These are phyloP conservation scores for Heliconius nattereri DNA, from an alignment of 1,140 invertebrate genomes.

Conservation along the genomic window DNA sequence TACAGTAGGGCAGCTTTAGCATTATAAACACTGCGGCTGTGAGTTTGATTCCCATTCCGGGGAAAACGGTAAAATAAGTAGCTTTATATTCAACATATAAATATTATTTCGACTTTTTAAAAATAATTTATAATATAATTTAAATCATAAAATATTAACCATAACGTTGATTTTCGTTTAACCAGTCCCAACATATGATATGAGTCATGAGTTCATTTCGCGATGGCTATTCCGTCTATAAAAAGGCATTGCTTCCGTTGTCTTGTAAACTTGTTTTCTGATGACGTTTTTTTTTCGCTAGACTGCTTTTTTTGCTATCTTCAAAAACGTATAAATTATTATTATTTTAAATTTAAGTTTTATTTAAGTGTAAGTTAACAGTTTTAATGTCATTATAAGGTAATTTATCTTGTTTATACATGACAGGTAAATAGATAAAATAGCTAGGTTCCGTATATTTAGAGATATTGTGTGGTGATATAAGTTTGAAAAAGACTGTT, in stretches of 20 bases:
- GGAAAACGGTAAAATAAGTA: background rate
- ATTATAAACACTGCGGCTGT: too few relatives aligned
- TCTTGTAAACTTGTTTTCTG: background rate
- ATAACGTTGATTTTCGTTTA: background rate
- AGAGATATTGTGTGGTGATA: too few relatives aligned
- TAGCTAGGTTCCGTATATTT: too few relatives aligned
- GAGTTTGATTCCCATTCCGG: too few relatives aligned
- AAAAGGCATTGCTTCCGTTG: constrained; percentile 27
- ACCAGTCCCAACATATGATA: background rate
- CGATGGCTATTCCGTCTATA: constrained; percentile 23
- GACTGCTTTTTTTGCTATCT: background rate
- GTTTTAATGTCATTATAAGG: background rate
- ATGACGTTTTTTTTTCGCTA: background rate
- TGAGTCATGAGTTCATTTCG: constrained; percentile 25
- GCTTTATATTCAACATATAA: background rate
- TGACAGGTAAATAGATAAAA: too few relatives aligned
- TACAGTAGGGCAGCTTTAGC: too few relatives aligned
- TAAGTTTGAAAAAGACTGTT: too few relatives aligned
- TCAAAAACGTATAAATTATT: constrained; percentile 3
- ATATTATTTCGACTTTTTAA: background rate
- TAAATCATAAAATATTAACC: background rate
- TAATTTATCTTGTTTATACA: background rate
- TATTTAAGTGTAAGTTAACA: background rate
- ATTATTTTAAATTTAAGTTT: background rate
- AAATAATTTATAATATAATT: background rate